Evolutionary conservation across 2,113 vertebrate species (phyloP).

Genomic region (Canis aureus): DNA sequence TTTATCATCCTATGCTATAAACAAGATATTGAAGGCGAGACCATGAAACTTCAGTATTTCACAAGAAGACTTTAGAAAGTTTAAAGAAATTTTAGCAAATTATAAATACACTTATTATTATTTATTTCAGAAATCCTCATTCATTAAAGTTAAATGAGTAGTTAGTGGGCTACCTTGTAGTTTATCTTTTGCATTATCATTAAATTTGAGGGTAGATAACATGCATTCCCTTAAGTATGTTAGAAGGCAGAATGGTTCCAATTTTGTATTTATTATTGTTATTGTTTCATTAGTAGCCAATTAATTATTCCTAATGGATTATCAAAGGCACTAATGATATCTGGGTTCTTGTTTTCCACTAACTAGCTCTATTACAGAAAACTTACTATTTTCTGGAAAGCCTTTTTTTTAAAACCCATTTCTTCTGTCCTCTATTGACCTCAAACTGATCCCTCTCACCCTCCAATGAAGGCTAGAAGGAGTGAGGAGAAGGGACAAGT

Average conservation of each 20-base stretch:
- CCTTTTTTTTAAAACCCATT: background rate
- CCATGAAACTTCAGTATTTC: background rate
- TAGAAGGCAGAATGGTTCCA: conserved; percentile 45
- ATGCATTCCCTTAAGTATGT: background rate
- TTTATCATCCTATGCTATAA: background rate
- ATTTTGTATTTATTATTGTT: conserved; percentile 39
- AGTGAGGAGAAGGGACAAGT: background rate
- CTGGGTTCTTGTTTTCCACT: conserved; percentile 14
- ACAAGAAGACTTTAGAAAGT: background rate
- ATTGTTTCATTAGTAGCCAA: conserved; percentile 56
- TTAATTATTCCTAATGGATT: conserved; percentile 70
- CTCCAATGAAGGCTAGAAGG: background rate
- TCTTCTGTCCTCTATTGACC: background rate
- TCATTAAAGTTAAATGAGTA: conserved; percentile 54
- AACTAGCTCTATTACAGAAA: background rate
- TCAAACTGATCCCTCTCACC: background rate
- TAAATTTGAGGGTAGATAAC: conserved; percentile 19
- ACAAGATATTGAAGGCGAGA: background rate
- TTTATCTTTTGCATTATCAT: conserved; percentile 8
- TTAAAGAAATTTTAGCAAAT: conserved; percentile 39
- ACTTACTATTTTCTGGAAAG: background rate
- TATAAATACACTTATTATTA: conserved; percentile 55
- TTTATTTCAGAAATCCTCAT: conserved; percentile 65
- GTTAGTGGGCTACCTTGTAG: conserved; percentile 45
- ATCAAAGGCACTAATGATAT: conserved; percentile 14